Conservation (phyloP, 1,140 invertebrate species). For the Cyclina sinensis region DNA sequence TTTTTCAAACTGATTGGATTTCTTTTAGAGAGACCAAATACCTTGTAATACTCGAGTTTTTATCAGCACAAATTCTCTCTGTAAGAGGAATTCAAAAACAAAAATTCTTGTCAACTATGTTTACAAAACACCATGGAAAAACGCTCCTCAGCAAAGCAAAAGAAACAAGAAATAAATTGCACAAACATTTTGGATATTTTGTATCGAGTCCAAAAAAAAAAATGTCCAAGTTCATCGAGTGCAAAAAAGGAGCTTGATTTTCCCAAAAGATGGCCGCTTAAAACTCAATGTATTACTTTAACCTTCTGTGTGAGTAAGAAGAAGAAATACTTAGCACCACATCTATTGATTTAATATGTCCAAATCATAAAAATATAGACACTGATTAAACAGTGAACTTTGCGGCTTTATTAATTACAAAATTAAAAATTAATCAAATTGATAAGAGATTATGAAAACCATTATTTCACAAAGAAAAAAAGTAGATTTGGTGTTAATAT, state of each 20-base stretch:
- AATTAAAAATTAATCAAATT: not conserved
- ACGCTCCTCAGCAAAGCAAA: not conserved
- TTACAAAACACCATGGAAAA: slow-evolving; percentile 29
- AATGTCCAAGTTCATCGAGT: not conserved
- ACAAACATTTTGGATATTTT: not conserved
- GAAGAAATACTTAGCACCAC: slow-evolving; percentile 35
- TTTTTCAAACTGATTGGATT: slow-evolving; percentile 35
- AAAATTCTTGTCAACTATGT: slow-evolving; percentile 40
- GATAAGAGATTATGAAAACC: not conserved
- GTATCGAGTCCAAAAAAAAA: not conserved
- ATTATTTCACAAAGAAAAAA: slow-evolving; percentile 1
- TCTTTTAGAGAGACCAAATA: not conserved
- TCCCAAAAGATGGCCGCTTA: slow-evolving; percentile 30
- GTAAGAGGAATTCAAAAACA: not conserved
- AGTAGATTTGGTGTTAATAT: slow-evolving; percentile 53
- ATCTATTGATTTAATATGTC: slow-evolving; percentile 1
- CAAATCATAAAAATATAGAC: not conserved
- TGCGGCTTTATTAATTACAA: slow-evolving; percentile 13
- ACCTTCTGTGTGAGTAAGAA: slow-evolving; percentile 39
- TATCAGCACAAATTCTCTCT: not conserved
- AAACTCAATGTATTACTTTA: slow-evolving; percentile 27
- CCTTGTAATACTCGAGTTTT: not conserved
- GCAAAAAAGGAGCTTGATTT: not conserved
- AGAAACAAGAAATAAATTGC: not conserved
- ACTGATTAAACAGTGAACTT: not conserved